Conservation (phyloP, 2,888 invertebrate species). For the Elegia similella region DNA sequence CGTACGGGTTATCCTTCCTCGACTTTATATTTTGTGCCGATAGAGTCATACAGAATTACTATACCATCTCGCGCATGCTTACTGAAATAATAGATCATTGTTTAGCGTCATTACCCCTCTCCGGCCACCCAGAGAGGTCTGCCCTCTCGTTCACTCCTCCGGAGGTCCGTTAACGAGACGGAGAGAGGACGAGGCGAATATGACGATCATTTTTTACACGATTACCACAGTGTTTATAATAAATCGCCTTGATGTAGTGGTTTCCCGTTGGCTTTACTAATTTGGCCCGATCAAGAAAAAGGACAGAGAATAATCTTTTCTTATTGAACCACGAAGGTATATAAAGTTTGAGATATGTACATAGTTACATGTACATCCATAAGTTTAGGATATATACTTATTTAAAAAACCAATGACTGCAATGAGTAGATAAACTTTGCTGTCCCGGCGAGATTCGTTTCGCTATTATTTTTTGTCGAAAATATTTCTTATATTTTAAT, state of each 20-base stretch:
- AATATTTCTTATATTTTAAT: too few species aligned
- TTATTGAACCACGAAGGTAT: not conserved
- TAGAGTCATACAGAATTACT: constrained; percentile 31
- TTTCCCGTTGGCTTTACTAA: constrained; percentile 9
- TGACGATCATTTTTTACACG: constrained; percentile 44
- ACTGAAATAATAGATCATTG: constrained; percentile 67
- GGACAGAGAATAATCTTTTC: too few species aligned
- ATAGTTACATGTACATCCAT: too few species aligned
- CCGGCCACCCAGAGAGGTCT: constrained; percentile 57
- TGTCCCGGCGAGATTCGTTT: too few species aligned
- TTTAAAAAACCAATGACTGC: too few species aligned
- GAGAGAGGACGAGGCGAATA: constrained; percentile 38
- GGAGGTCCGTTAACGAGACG: constrained; percentile 39
- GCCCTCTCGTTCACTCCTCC: constrained; percentile 38
- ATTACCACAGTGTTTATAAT: constrained; percentile 48
- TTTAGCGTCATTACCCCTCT: constrained; percentile 44
- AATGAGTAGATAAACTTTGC: too few species aligned
- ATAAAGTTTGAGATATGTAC: too few species aligned
- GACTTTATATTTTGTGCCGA: constrained; percentile 14
- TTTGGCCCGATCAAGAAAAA: not conserved
- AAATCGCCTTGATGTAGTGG: constrained; percentile 34
- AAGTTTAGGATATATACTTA: too few species aligned
- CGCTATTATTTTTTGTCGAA: too few species aligned
- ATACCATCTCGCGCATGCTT: constrained; percentile 42
- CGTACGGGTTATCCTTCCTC: not conserved